A percentile compares a stretch with the other conserved stretches of the same genome.
These are phyloP conservation scores for Latheticus oryzae DNA, from an alignment of 2,888 invertebrate species.

Conservation along the genomic window DNA sequence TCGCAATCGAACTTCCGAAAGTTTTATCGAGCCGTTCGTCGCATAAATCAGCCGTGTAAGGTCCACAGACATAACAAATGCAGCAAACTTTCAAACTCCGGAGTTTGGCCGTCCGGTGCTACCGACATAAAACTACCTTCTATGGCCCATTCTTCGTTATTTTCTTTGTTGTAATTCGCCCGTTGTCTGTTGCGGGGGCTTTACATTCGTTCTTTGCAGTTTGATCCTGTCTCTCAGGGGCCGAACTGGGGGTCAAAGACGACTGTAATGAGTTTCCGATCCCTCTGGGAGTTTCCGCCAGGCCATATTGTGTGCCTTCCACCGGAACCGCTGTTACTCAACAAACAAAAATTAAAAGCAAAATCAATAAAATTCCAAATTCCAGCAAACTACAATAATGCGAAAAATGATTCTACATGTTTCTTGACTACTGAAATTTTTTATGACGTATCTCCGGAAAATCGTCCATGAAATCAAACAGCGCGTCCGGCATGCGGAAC, in stretches of 20 bases:
- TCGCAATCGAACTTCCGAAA: constrained; percentile 56
- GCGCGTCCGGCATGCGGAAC: constrained; percentile 58
- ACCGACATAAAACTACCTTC: constrained; percentile 52
- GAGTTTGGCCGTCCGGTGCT: constrained; percentile 40
- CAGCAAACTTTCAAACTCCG: constrained; percentile 56
- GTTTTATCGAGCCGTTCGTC: constrained; percentile 60
- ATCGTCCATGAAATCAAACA: constrained; percentile 54
- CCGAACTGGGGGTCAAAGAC: constrained; percentile 63
- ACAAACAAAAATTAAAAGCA: constrained; percentile 33
- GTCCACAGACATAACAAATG: constrained; percentile 65
- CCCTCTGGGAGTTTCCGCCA: constrained; percentile 58
- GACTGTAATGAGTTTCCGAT: constrained; percentile 66
- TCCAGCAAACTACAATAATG: background rate
- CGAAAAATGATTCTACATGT: no score
- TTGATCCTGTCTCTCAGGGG: constrained; percentile 60
- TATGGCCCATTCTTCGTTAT: constrained; percentile 46
- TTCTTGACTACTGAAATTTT: constrained; percentile 17
- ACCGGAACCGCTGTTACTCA: constrained; percentile 24
- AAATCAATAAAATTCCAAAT: constrained; percentile 7
- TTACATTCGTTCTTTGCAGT: constrained; percentile 54
- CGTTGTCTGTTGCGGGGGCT: constrained; percentile 24
- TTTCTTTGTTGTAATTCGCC: constrained; percentile 32
- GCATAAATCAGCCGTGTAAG: constrained; percentile 62
- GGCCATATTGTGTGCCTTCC: constrained; percentile 58
- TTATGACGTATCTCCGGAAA: constrained; percentile 45